Evolutionary conservation across 2,113 vertebrate genomes (phyloP).

Genomic region (Triplophysa siluroides): DNA sequence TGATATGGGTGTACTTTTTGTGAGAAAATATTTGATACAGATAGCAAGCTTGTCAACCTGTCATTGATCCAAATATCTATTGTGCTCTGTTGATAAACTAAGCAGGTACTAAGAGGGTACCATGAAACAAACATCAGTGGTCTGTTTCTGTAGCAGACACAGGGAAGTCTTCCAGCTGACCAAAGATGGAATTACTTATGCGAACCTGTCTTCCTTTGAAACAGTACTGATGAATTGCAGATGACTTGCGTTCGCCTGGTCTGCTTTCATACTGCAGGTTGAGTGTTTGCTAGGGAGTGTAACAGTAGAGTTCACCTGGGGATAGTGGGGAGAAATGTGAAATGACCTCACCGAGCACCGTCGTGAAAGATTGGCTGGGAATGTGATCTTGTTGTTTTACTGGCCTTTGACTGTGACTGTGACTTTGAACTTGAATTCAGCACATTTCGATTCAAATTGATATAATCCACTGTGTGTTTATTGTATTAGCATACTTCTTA

Average conservation of each 20-base stretch:
- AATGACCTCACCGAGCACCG: slow-evolving; percentile 16
- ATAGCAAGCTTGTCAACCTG: background rate
- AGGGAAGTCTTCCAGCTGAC: background rate
- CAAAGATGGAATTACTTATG: slow-evolving; percentile 3
- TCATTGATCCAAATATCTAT: slow-evolving; percentile 27
- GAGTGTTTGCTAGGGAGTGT: background rate
- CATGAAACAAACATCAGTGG: background rate
- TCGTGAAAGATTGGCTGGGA: background rate
- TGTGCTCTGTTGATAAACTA: background rate
- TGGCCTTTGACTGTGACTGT: slow-evolving; percentile 28
- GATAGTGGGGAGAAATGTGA: slow-evolving; percentile 17
- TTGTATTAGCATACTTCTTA: background rate
- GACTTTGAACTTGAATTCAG: slow-evolving; percentile 28
- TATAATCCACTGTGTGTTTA: background rate
- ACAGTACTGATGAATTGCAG: slow-evolving; percentile 6
- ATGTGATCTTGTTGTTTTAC: slow-evolving; percentile 16
- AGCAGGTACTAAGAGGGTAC: background rate
- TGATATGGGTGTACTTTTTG: no score
- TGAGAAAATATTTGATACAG: background rate
- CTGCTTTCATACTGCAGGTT: slow-evolving; percentile 5
- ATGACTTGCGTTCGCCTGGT: slow-evolving; percentile 10
- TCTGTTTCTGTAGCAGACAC: background rate
- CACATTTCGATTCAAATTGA: background rate
- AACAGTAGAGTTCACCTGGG: slow-evolving; percentile 36
- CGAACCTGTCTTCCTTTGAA: slow-evolving; percentile 3